A percentile compares a stretch with the other conserved stretches of the same genome.
Conservation (phyloP, 2,113 vertebrate genomes). For the Marcusenius ussheri region DNA sequence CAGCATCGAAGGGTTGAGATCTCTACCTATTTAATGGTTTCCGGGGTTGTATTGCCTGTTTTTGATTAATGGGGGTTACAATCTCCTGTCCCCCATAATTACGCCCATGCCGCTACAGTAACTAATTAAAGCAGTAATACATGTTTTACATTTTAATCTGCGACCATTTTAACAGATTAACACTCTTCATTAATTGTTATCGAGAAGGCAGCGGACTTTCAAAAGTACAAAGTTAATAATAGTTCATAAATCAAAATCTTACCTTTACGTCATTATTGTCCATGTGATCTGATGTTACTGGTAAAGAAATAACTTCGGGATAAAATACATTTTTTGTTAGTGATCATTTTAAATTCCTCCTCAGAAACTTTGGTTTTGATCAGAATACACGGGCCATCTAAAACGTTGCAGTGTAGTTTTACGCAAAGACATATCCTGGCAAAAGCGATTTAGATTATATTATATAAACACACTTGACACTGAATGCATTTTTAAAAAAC, state of each 20-base stretch:
- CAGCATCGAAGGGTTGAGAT: too few relatives aligned
- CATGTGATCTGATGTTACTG: conserved; percentile 8
- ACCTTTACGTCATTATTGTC: conserved; percentile 17
- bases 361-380: background rate
- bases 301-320: conserved; percentile 9
- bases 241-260: background rate
- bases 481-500: background rate
- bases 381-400: background rate
- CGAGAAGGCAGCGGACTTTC: background rate
- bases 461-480: background rate
- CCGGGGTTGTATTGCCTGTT: background rate
- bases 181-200: background rate
- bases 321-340: background rate
- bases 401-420: background rate
- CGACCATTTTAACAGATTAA: background rate
- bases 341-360: background rate
- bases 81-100: background rate
- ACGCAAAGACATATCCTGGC: background rate
- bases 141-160: background rate
- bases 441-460: background rate
- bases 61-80: background rate
- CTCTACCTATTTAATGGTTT: background rate
- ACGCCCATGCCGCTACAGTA: background rate
- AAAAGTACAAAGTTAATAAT: background rate
- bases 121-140: background rate